Evolutionary conservation across 1,140 invertebrate species (phyloP).

Genomic region (Cotesia glomerata): DNA sequence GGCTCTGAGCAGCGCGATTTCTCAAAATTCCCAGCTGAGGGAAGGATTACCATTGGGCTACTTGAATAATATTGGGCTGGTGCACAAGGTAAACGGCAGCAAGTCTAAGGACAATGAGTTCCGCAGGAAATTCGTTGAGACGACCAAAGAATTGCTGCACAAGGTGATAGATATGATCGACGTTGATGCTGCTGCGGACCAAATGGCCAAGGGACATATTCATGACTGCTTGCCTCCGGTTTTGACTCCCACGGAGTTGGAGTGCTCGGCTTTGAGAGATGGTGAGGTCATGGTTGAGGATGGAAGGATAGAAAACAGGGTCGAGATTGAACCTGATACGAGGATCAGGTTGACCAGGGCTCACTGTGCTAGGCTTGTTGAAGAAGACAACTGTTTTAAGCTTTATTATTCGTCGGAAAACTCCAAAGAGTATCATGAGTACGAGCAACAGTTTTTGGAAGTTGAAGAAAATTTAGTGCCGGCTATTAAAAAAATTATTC

Average conservation of each 20-base stretch:
- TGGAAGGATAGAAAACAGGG: conserved; percentile 68
- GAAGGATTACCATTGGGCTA: conserved; percentile 83
- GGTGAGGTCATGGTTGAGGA: conserved; percentile 72
- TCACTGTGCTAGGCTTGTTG: conserved; percentile 75
- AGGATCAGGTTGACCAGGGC: conserved; percentile 73
- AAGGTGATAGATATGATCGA: conserved; percentile 72
- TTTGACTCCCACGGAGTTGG: conserved; percentile 70
- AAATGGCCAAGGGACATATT: conserved; percentile 82
- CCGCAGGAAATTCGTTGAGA: conserved; percentile 66
- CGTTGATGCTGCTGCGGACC: conserved; percentile 84
- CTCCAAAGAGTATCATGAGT: conserved; percentile 81
- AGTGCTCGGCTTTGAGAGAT: conserved; percentile 72
- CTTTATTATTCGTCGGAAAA: conserved; percentile 87
- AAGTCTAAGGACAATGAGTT: conserved; percentile 47
- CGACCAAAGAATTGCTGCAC: conserved; percentile 69
- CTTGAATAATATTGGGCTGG: conserved; percentile 74
- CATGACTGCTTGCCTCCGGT: conserved; percentile 88
- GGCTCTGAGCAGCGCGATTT: conserved; percentile 76
- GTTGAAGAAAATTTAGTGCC: conserved; percentile 71
- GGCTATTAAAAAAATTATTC: conserved; percentile 75
- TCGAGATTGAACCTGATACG: conserved; percentile 73
- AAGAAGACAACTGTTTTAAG: conserved; percentile 70
- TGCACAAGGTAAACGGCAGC: conserved; percentile 62
- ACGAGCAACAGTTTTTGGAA: conserved; percentile 80
- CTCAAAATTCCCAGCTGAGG: conserved; percentile 75